phyloP scores from a whole-genome alignment of 1,140 invertebrate species.

The Littorina saxatilis region DNA sequence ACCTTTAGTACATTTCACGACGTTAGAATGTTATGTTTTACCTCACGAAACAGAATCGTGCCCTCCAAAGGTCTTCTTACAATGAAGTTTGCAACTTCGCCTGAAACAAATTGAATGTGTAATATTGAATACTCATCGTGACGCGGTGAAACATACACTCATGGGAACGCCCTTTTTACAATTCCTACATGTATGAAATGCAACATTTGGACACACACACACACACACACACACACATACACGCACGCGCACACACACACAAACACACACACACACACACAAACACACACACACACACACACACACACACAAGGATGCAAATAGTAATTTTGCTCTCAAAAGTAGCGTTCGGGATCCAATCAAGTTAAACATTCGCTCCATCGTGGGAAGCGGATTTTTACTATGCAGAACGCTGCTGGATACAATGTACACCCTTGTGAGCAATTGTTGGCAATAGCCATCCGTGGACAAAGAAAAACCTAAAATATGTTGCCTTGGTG shows the following conservation, averaged over 20 bases:
- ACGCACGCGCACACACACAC: constrained; percentile 5
- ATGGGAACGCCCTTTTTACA: neutral
- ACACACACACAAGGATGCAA: neutral
- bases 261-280: constrained; percentile 3
- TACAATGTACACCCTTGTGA: no score
- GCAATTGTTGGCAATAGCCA: no score
- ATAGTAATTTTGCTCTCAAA: neutral
- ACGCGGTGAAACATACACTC: neutral
- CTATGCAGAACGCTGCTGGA: no score
- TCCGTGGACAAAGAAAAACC: no score
- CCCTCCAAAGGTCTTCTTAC: neutral
- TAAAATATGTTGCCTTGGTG: no score
- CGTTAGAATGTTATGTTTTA: neutral
- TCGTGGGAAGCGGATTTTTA: no score
- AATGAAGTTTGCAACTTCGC: neutral
- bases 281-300: constrained; percentile 6
- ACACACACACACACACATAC: neutral
- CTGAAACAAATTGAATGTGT: neutral
- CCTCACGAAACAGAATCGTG: constrained; percentile 6
- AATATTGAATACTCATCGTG: neutral
- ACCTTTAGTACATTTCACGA: neutral
- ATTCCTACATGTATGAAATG: no score
- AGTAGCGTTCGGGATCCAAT: neutral
- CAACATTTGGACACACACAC: neutral
- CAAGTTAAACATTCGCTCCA: no score